These are phyloP conservation scores for Coreius guichenoti DNA, from an alignment of 2,797 vertebrate genomes.

Conservation along the genomic window DNA sequence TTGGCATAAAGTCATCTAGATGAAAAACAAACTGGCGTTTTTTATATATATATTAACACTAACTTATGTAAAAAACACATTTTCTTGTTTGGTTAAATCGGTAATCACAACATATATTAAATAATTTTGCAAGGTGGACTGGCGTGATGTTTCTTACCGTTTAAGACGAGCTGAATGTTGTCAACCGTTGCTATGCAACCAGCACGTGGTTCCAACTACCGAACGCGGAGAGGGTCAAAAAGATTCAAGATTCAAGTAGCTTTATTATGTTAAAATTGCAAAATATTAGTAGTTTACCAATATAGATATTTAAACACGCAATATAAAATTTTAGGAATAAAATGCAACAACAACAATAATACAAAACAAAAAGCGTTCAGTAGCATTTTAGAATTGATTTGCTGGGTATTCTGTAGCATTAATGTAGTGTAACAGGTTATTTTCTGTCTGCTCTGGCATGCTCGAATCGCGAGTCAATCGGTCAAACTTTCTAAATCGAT, in stretches of 20 bases:
- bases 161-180: conserved; percentile 51
- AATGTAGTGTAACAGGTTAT: neutral
- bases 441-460: neutral
- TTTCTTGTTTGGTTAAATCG: neutral
- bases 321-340: neutral
- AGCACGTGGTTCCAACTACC: conserved; percentile 56
- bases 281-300: neutral
- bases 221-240: conserved; percentile 63
- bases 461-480: neutral
- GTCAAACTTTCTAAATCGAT: neutral
- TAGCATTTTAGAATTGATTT: neutral
- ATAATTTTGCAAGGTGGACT: neutral
- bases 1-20: neutral
- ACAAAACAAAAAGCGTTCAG: neutral
- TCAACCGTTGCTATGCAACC: conserved; percentile 74
- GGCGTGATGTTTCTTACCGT: conserved; percentile 39
- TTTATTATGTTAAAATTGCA: neutral
- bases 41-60: no score
- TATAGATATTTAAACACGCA: neutral
- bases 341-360: neutral
- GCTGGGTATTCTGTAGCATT: neutral
- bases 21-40: neutral
- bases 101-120: neutral
- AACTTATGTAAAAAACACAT: no score
- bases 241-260: neutral